These are phyloP conservation scores for Grus americana DNA, from an alignment of 2,113 vertebrate species.

Conservation along the genomic window DNA sequence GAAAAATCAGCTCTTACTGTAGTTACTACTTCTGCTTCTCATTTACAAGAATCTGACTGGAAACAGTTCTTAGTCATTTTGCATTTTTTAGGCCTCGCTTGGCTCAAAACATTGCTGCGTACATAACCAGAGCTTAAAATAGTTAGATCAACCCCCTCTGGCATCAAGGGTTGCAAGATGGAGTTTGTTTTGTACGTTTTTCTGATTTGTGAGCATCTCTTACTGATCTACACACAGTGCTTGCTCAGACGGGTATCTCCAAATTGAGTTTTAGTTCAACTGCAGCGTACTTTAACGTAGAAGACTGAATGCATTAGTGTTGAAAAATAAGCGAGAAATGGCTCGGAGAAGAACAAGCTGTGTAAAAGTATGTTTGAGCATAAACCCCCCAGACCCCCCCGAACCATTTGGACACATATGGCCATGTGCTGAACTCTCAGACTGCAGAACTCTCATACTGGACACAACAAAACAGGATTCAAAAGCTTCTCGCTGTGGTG, in stretches of 20 bases:
- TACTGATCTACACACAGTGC: neutral
- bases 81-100: neutral
- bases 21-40: neutral
- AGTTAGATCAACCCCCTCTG: neutral
- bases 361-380: neutral
- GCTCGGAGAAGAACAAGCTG: neutral
- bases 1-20: neutral
- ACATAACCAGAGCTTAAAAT: neutral
- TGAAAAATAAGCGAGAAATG: neutral
- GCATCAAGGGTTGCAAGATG: neutral
- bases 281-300: neutral
- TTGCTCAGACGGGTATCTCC: neutral
- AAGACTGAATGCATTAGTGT: neutral
- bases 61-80: neutral
- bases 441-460: no score
- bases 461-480: no score
- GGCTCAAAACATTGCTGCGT: neutral
- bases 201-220: neutral
- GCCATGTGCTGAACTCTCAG: no score
- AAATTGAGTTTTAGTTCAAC: neutral
- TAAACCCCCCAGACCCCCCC: neutral
- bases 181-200: neutral
- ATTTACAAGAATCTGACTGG: neutral
- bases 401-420: no score
- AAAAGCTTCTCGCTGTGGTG: no score